These are phyloP conservation scores for Amphipoea oculea DNA, from an alignment of 2,888 invertebrate species.

Conservation along the genomic window DNA sequence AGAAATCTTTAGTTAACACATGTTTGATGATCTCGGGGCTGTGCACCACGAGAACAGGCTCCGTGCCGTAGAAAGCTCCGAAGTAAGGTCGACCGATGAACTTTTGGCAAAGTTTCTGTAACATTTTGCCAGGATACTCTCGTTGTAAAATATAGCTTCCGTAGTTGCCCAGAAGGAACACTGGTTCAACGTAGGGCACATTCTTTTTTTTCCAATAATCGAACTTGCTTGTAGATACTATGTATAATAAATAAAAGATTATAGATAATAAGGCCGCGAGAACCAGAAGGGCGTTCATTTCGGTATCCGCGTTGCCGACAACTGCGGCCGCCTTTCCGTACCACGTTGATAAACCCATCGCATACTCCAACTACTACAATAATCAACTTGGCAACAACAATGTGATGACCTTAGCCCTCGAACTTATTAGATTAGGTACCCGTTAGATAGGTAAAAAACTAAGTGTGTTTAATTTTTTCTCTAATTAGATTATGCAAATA, in stretches of 20 bases:
- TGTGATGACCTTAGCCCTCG: background rate
- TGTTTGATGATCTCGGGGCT: conserved; percentile 75
- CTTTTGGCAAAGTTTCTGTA: conserved; percentile 69
- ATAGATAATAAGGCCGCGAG: conserved; percentile 17
- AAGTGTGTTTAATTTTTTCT: no score
- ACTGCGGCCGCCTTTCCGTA: conserved; percentile 6
- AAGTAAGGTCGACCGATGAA: conserved; percentile 73
- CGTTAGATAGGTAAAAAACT: no score
- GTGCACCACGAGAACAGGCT: conserved; percentile 74
- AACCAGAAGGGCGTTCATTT: conserved; percentile 28
- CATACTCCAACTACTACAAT: background rate
- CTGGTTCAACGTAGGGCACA: conserved; percentile 69
- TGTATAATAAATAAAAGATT: conserved; percentile 40
- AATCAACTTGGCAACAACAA: background rate
- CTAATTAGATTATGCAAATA: no score
- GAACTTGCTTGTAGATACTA: conserved; percentile 59
- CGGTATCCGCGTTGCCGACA: background rate
- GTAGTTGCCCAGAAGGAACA: conserved; percentile 75
- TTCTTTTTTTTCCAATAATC: conserved; percentile 74
- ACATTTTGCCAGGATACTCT: conserved; percentile 57
- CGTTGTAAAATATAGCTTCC: conserved; percentile 69
- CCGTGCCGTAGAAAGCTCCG: conserved; percentile 77
- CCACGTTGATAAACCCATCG: background rate
- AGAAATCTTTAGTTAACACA: conserved; percentile 75
- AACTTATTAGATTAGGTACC: background rate